These are phyloP conservation scores for Paratrypauchen microcephalus DNA, from an alignment of 2,797 vertebrate species.

Conservation along the genomic window DNA sequence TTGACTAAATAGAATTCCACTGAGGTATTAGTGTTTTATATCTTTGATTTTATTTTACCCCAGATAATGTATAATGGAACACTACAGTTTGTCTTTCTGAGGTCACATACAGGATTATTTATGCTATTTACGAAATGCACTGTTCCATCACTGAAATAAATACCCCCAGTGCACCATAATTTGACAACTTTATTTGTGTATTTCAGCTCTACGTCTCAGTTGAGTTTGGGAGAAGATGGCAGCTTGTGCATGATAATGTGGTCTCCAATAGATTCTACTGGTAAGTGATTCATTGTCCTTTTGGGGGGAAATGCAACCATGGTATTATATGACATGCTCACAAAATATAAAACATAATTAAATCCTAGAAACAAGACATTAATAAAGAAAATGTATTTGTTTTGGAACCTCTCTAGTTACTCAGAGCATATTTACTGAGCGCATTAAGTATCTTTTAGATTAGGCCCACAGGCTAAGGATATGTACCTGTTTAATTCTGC, in stretches of 20 bases:
- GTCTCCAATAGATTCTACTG: conserved; percentile 95
- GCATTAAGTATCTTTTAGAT: conserved; percentile 6
- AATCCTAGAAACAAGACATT: conserved; percentile 19
- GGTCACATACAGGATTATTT: conserved; percentile 12
- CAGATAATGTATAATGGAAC: conserved; percentile 3
- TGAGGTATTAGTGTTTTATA: conserved; percentile 20
- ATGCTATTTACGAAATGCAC: conserved; percentile 16
- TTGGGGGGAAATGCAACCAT: conserved; percentile 6
- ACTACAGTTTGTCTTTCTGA: conserved; percentile 10
- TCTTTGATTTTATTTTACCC: conserved; percentile 24
- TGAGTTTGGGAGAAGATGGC: conserved; percentile 93
- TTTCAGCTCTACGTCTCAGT: conserved; percentile 90
- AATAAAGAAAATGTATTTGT: conserved; percentile 20
- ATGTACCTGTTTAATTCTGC: background rate
- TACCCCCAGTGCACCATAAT: background rate
- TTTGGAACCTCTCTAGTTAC: conserved; percentile 22
- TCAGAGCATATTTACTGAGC: conserved; percentile 6
- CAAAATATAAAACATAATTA: conserved; percentile 30
- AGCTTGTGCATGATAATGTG: conserved; percentile 86
- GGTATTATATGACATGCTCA: conserved; percentile 16
- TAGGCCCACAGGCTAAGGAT: background rate
- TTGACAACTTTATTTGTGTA: conserved; percentile 17
- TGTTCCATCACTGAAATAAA: conserved; percentile 18
- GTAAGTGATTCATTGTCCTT: conserved; percentile 68
- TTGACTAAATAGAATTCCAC: conserved; percentile 15